Evolutionary conservation across 2,113 vertebrate genomes (phyloP).

Genomic region (Heteronetta atricapilla): DNA sequence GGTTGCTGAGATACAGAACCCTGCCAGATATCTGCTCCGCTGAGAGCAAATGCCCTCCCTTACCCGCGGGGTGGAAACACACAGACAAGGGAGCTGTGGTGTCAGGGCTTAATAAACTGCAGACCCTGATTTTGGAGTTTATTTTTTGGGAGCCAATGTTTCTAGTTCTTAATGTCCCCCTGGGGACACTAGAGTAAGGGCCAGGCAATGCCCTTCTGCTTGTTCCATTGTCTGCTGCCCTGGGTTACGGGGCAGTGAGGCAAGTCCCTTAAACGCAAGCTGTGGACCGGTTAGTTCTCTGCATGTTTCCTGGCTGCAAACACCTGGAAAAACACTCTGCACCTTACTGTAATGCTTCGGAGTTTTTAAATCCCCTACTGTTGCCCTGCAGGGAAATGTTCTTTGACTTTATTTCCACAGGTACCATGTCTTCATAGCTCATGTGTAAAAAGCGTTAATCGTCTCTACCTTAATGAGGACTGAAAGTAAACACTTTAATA

Average conservation of each 20-base stretch:
- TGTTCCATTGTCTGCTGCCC: background rate
- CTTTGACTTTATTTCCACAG: background rate
- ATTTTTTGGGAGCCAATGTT: background rate
- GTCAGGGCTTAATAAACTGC: background rate
- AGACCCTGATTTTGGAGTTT: background rate
- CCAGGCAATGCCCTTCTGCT: background rate
- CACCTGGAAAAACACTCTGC: background rate
- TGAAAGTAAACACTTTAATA: background rate
- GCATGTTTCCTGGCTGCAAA: background rate
- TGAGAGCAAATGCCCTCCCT: background rate
- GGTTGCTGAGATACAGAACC: background rate
- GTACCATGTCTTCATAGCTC: background rate
- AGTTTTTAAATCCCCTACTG: background rate
- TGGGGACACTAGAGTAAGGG: fast-evolving
- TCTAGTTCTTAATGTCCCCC: fast-evolving
- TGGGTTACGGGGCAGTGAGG: background rate
- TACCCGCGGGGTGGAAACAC: fast-evolving
- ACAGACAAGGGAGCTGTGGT: fast-evolving
- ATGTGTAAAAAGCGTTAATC: background rate
- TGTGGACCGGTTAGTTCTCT: fast-evolving
- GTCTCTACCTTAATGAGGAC: background rate
- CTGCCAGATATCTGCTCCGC: background rate
- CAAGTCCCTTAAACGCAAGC: background rate
- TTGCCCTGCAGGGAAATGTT: background rate
- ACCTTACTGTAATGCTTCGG: background rate